phyloP scores from a whole-genome alignment of 2,797 vertebrate species.

The Dipus sagitta region DNA sequence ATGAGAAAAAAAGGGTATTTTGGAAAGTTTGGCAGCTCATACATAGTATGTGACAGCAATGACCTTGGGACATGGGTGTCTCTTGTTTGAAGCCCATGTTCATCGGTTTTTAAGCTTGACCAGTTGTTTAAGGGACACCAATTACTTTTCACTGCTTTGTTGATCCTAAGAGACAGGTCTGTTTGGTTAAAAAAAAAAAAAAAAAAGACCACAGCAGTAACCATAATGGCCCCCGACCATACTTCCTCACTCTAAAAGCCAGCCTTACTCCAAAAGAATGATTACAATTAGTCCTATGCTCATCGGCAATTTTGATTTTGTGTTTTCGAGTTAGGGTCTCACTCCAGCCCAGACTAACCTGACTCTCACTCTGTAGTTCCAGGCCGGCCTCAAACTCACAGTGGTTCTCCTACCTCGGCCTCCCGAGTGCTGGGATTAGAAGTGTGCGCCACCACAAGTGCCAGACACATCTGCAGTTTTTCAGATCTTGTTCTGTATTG shows the following conservation, averaged over 20 bases:
- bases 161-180: background rate
- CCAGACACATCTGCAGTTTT: background rate
- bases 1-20: background rate
- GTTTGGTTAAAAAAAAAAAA: background rate
- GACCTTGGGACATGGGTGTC: rapidly evolving
- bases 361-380: too few relatives aligned
- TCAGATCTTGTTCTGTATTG: background rate
- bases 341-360: too few relatives aligned
- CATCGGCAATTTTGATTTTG: too few relatives aligned
- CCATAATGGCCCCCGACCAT: too few relatives aligned
- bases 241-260: background rate
- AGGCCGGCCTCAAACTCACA: too few relatives aligned
- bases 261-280: background rate
- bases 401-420: too few relatives aligned
- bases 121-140: background rate
- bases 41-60: rapidly evolving
- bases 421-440: too few relatives aligned
- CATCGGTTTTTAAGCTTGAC: background rate
- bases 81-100: background rate
- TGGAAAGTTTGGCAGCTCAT: background rate
- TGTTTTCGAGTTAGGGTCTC: too few relatives aligned
- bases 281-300: background rate
- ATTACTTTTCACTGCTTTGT: background rate
- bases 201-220: background rate
- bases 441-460: too few relatives aligned